These are phyloP conservation scores for Forbesichthys papilliferus DNA, from an alignment of 2,113 vertebrate species.

Conservation along the genomic window DNA sequence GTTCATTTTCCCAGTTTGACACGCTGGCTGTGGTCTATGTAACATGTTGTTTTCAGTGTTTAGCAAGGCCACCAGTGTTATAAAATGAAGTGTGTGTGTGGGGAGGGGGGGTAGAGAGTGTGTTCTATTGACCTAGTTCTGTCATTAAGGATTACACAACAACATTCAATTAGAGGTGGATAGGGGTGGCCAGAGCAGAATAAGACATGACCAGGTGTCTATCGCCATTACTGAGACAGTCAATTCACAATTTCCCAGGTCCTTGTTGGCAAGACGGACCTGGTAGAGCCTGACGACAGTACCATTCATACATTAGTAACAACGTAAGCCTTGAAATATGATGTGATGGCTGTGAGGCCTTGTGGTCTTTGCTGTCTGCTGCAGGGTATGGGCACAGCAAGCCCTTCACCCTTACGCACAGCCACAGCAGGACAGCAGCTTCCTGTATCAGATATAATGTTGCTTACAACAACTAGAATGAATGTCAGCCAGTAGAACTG, in stretches of 20 bases:
- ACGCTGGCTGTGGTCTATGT: background rate
- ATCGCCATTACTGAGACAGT: slow-evolving; percentile 30
- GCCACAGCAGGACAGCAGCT: slow-evolving; percentile 60
- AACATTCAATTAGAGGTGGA: slow-evolving; percentile 27
- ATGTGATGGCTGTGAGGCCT: too few relatives aligned
- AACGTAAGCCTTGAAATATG: background rate
- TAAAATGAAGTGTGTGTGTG: background rate
- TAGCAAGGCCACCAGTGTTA: slow-evolving; percentile 44
- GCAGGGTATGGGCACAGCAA: slow-evolving; percentile 71
- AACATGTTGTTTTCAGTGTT: slow-evolving; percentile 53
- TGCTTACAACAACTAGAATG: slow-evolving; percentile 53
- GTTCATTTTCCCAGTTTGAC: background rate
- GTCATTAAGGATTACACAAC: slow-evolving; percentile 72
- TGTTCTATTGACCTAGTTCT: slow-evolving; percentile 78
- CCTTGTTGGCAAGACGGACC: background rate
- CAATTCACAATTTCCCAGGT: slow-evolving; percentile 6
- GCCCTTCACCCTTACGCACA: slow-evolving; percentile 54
- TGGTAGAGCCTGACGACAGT: background rate
- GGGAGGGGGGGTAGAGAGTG: slow-evolving; percentile 29
- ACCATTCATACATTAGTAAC: too few relatives aligned
- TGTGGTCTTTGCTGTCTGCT: slow-evolving; percentile 25
- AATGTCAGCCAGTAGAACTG: slow-evolving; percentile 5
- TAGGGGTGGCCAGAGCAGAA: slow-evolving; percentile 13
- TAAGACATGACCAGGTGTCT: background rate
- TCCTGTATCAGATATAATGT: slow-evolving; percentile 53